These are phyloP conservation scores for Ancistrus triradiatus DNA, from an alignment of 2,113 vertebrate genomes.

Conservation along the genomic window DNA sequence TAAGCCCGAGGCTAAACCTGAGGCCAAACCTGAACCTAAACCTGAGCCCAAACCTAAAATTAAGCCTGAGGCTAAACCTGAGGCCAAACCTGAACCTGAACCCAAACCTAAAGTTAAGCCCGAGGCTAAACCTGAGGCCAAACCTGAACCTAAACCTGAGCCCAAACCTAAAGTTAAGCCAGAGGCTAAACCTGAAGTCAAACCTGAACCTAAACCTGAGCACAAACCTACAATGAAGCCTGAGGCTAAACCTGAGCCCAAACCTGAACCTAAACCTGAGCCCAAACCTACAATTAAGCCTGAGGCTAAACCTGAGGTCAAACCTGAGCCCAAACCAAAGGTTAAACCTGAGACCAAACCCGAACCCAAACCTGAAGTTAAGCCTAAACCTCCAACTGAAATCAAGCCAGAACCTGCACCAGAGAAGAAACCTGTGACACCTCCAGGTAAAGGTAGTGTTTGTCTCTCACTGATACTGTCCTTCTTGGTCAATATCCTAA, in stretches of 20 bases:
- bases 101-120: neutral
- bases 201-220: conserved; percentile 45
- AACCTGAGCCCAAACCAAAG: conserved; percentile 27
- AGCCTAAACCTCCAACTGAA: conserved; percentile 44
- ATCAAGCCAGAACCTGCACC: conserved; percentile 35
- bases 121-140: neutral
- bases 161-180: too few relatives aligned
- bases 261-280: conserved; percentile 45
- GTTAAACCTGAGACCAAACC: neutral
- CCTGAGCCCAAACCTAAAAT: neutral
- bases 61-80: neutral
- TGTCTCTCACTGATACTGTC: conserved; percentile 36
- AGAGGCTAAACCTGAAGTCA: conserved; percentile 30
- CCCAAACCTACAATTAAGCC: conserved; percentile 44
- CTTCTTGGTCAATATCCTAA: too few relatives aligned
- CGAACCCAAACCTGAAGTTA: neutral
- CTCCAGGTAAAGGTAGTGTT: conserved; percentile 66
- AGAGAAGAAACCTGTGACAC: conserved; percentile 49
- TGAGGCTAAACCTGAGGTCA: conserved; percentile 14
- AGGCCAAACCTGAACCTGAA: neutral
- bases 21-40: neutral
- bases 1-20: neutral
- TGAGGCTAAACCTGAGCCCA: conserved; percentile 30
- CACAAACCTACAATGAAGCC: too few relatives aligned
- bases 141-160: neutral